phyloP scores from a whole-genome alignment of 2,888 invertebrate species.

The Campoplex capitator region DNA sequence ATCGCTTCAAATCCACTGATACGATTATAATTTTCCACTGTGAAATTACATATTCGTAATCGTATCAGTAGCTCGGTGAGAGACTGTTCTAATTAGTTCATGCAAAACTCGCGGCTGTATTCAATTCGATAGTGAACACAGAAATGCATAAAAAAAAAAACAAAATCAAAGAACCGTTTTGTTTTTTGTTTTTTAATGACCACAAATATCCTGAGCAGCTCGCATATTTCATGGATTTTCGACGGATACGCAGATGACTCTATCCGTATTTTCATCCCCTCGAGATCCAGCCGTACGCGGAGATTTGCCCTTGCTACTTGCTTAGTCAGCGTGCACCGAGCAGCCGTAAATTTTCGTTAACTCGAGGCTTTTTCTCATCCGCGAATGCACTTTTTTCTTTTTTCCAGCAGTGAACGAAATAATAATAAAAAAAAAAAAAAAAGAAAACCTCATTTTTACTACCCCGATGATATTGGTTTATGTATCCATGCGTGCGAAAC shows the following conservation, averaged over 20 bases:
- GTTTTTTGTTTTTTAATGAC: neutral
- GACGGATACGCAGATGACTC: neutral
- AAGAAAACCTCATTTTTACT: neutral
- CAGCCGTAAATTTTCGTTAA: constrained; percentile 42
- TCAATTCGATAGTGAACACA: neutral
- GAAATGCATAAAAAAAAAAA: neutral
- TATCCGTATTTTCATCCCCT: constrained; percentile 5
- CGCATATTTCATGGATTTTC: neutral
- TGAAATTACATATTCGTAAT: neutral
- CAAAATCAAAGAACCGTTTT: neutral
- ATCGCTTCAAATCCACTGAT: too few species aligned
- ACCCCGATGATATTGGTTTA: too few species aligned
- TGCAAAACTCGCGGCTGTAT: too few species aligned
- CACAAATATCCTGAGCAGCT: neutral
- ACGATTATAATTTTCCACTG: too few species aligned
- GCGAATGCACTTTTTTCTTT: constrained; percentile 25
- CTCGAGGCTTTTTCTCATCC: neutral
- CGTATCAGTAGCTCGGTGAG: neutral
- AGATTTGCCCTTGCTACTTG: constrained; percentile 21
- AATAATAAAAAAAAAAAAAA: too few species aligned
- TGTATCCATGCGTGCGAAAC: too few species aligned
- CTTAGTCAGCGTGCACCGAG: constrained; percentile 22
- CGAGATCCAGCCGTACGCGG: neutral
- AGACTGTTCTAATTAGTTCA: too few species aligned
- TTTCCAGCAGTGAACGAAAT: neutral